A percentile compares a stretch with the other conserved stretches of the same genome.
These are phyloP conservation scores for Xiphorhynchus erythropygius DNA, from an alignment of 2,797 vertebrate genomes.

Conservation along the genomic window DNA sequence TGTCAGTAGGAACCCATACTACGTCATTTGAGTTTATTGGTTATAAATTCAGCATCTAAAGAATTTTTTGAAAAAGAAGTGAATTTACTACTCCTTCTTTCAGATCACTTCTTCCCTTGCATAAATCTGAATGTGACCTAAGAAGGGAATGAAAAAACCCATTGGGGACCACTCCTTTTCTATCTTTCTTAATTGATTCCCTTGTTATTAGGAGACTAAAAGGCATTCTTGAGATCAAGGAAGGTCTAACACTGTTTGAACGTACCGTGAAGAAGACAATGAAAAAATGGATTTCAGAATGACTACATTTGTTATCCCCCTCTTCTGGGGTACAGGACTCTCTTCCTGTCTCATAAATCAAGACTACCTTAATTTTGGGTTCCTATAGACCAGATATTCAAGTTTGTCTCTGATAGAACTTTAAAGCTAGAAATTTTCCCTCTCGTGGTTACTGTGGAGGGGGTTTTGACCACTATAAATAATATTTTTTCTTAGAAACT, in stretches of 20 bases:
- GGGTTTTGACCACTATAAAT: background rate
- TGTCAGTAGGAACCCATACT: background rate
- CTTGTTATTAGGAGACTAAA: conserved; percentile 21
- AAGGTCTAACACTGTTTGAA: conserved; percentile 45
- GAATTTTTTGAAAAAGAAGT: background rate
- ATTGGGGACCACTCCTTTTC: background rate
- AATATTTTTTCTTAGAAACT: background rate
- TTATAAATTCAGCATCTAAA: conserved; percentile 13
- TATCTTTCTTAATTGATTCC: conserved; percentile 35
- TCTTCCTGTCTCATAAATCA: background rate
- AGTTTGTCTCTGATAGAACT: background rate
- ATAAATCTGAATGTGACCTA: conserved; percentile 12
- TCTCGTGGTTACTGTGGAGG: background rate
- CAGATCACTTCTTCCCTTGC: conserved; percentile 10
- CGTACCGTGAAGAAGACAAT: background rate
- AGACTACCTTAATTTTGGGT: background rate
- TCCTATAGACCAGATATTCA: background rate
- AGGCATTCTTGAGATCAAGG: conserved; percentile 35
- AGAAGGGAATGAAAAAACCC: conserved; percentile 20
- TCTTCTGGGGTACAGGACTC: background rate
- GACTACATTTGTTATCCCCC: background rate
- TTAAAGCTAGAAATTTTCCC: background rate
- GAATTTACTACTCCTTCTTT: conserved; percentile 15
- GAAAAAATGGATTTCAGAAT: conserved; percentile 7
- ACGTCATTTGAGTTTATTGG: background rate